Base-by-base conservation (phyloP, 1,140 invertebrate genomes). In the Meloidogyne exigua region DNA sequence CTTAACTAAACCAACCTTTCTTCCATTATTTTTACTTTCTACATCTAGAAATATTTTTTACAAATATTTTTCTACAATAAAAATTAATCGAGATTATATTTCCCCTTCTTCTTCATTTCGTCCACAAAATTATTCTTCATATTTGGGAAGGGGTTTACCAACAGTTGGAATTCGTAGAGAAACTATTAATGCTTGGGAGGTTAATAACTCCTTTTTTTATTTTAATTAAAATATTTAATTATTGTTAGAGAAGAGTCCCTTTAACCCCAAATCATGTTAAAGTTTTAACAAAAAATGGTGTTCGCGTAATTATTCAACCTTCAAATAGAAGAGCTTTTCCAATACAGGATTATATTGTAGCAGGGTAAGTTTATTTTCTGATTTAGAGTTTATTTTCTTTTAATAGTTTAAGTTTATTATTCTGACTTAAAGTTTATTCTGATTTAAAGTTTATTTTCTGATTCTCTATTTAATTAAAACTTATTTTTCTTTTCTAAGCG, bases 241-340 rank as follows among this genome's bases (percentile, higher is more conserved):
- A 18, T 10, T n/a, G 11, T n/a, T n/a, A 71, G 57, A 73, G 96
- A 79, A 74, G 96, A 77, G 96, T 96, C 0, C 94, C 97, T 0
- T 91, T 99, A 57, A 92, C 94, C 0, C 97, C 97, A 0, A 88
- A 90, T 7, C 95, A 99, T 86, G 96, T 99, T 0, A 91, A 92
- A 75, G 92, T 92, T 81, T 88, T 99, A 68, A 92, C 94, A 28
- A 62, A 65, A 11, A 92, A 81, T 90, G 92, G 78, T 1, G 28
- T 75, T 18, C n/a, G 36, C 82, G 88, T 99, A 25, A 92, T 99
- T 15, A 95, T 99, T 0, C 97, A 99, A 87, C 96, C 97, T 0
- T 97, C 95, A 39, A 99, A 99, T 88, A 89, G 96, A 81, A 89
- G 97, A 66, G 95, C 96, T 1, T 99, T 98, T 89, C 95, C 95